Percentiles rank a stretch among this genome's conserved stretches.
Evolutionary conservation across 1,140 invertebrate genomes (phyloP).

Genomic region (Aphelenchoides fujianensis): DNA sequence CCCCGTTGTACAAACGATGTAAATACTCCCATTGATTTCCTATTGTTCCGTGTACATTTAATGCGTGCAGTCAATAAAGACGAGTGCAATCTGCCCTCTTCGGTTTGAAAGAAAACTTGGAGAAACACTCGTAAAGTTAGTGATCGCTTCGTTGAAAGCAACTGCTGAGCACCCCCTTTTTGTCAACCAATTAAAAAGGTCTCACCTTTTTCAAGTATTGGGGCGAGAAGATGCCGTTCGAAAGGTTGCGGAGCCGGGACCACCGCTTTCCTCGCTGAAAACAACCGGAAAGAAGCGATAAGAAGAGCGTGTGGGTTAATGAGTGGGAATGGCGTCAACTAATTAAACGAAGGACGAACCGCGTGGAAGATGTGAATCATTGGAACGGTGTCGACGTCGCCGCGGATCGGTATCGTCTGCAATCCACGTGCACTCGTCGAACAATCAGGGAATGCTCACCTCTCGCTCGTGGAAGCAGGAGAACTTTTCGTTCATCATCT

Average conservation of each 20-base stretch:
- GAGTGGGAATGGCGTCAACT: too few species aligned
- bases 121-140: too few species aligned
- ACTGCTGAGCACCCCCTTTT: too few species aligned
- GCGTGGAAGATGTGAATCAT: constrained; percentile 49
- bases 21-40: too few species aligned
- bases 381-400: constrained; percentile 39
- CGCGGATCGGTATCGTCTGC: constrained; percentile 31
- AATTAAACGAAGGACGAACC: too few species aligned
- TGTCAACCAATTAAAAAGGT: too few species aligned
- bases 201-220: constrained; percentile 63
- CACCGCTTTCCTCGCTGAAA: constrained; percentile 60
- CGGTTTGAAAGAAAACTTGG: too few species aligned
- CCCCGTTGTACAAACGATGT: too few species aligned
- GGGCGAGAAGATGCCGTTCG: constrained; percentile 64
- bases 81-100: not conserved
- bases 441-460: constrained; percentile 10
- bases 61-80: not conserved
- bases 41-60: too few species aligned
- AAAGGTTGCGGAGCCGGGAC: constrained; percentile 64
- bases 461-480: constrained; percentile 64
- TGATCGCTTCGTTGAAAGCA: too few species aligned
- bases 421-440: not conserved
- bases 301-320: too few species aligned
- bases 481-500: constrained; percentile 66
- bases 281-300: too few species aligned